Base-by-base conservation (phyloP, 2,888 invertebrate species). In the Drosophila limbata region DNA sequence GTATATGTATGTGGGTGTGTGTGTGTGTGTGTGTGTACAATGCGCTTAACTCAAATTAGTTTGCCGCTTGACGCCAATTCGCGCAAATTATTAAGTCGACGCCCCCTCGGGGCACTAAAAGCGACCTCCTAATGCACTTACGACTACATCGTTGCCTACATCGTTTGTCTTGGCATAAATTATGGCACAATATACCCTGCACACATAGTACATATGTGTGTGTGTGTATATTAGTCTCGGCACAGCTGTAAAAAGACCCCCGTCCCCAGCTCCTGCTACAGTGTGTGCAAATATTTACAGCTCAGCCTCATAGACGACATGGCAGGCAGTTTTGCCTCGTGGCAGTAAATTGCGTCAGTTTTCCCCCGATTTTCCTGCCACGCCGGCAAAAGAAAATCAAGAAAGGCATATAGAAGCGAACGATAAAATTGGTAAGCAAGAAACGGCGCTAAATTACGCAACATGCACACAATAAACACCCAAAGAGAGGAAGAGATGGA, bases 1-100 rank as follows among this genome's bases (percentile, higher is more conserved):
- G 37, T 65, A 25, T 33, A 6, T 25, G 5, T 25, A 6, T 25
- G 28, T 33, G 39, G 66, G 17, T 40, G 51, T 31, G 39, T 51
- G 51, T 50, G 51, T 51, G 42, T 68, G 48, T 55, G 48, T 73
- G 60, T 65, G 56, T 69, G 61, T 59, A 73, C 71, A 84, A 76
- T 81, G 64, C 81, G 86, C 82, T 83, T 86, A 83, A 86, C 81
- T 73, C 82, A 84, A 83, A 83, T 83, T 86, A 83, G 83, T 86
- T 86, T 84, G 77, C 73, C 83, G 81, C 85, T 77, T 74, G 70
- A 67, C 77, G 88, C 81, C 85, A 84, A 84, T 87, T 84, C 79
- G 82, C 68, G 77, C 83, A 84, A 87, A 87, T 84, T 87, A 84
- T 84, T 87, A 79, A 84, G 79, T 74, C 87, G 67, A 63, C 69